Evolutionary conservation across 2,888 invertebrate genomes (phyloP).

Genomic region (Drosophila engyochracea): DNA sequence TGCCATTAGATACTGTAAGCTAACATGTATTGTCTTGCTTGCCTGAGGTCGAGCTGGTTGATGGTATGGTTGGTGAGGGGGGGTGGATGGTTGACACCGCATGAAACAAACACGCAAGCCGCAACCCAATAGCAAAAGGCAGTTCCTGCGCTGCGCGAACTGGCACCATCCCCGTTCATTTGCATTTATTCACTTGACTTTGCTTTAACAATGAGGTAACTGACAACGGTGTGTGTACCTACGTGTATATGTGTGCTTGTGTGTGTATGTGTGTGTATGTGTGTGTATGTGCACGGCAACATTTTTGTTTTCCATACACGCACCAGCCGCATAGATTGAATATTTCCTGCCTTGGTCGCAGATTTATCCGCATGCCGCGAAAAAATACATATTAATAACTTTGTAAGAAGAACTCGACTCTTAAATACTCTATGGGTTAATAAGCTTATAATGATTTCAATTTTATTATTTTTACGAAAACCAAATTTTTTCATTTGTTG

Average conservation of each 20-base stretch:
- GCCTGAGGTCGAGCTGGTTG: conserved; percentile 5
- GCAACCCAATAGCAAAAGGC: conserved; percentile 23
- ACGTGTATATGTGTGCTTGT: background rate
- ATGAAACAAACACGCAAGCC: conserved; percentile 39
- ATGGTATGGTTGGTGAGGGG: background rate
- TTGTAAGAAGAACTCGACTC: background rate
- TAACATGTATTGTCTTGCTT: conserved; percentile 61
- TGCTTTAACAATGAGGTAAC: conserved; percentile 74
- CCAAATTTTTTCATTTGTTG: background rate
- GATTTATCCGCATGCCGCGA: conserved; percentile 61
- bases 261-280: background rate
- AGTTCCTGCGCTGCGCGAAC: conserved; percentile 12
- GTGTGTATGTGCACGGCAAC: conserved; percentile 11
- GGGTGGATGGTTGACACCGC: conserved; percentile 17
- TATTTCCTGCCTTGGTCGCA: conserved; percentile 66
- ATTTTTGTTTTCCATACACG: conserved; percentile 45
- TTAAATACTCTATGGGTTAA: conserved; percentile 8
- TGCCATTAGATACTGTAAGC: conserved; percentile 77
- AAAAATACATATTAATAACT: conserved; percentile 6
- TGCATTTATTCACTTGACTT: conserved; percentile 80
- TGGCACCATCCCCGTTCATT: conserved; percentile 58
- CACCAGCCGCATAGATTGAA: conserved; percentile 74
- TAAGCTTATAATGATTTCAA: background rate
- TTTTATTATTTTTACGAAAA: background rate
- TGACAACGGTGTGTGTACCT: conserved; percentile 10